Percentiles rank a stretch among this genome's conserved stretches.
phyloP scores from a whole-genome alignment of 2,797 vertebrate genomes.

The Acanthurus tractus region DNA sequence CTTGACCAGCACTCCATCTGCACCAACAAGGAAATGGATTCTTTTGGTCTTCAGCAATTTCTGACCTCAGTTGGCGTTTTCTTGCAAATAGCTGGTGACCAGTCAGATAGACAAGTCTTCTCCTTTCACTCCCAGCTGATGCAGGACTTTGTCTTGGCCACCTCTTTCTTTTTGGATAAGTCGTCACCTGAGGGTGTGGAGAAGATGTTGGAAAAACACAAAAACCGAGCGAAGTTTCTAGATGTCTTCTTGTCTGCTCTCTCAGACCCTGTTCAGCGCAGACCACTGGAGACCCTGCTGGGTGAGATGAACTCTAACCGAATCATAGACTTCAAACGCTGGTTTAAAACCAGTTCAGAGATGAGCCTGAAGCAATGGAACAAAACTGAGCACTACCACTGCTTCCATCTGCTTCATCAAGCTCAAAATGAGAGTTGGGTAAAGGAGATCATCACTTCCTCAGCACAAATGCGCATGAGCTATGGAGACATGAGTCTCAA shows the following conservation, averaged over 20 bases:
- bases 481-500: constrained; percentile 60
- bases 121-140: constrained; percentile 79
- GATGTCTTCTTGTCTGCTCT: constrained; percentile 82
- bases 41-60: constrained; percentile 59
- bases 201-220: constrained; percentile 54
- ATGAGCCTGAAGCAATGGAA: constrained; percentile 15
- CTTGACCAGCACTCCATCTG: constrained; percentile 36
- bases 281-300: constrained; percentile 66
- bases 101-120: constrained; percentile 48
- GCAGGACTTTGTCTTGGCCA: constrained; percentile 81
- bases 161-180: constrained; percentile 72
- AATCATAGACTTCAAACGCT: constrained; percentile 65
- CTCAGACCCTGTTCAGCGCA: constrained; percentile 69
- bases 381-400: constrained; percentile 57
- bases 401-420: constrained; percentile 81
- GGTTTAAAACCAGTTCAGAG: constrained; percentile 68
- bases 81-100: constrained; percentile 49
- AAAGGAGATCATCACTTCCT: constrained; percentile 55
- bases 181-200: constrained; percentile 11
- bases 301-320: constrained; percentile 60
- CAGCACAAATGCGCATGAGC: constrained; percentile 40
- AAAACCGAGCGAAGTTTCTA: constrained; percentile 52
- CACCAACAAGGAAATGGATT: constrained; percentile 55
- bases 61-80: constrained; percentile 54
- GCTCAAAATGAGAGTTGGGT: constrained; percentile 75